Percentiles rank a stretch among this genome's conserved stretches.
These are phyloP conservation scores for Caerostris darwini DNA, from an alignment of 1,140 invertebrate genomes.

Conservation along the genomic window DNA sequence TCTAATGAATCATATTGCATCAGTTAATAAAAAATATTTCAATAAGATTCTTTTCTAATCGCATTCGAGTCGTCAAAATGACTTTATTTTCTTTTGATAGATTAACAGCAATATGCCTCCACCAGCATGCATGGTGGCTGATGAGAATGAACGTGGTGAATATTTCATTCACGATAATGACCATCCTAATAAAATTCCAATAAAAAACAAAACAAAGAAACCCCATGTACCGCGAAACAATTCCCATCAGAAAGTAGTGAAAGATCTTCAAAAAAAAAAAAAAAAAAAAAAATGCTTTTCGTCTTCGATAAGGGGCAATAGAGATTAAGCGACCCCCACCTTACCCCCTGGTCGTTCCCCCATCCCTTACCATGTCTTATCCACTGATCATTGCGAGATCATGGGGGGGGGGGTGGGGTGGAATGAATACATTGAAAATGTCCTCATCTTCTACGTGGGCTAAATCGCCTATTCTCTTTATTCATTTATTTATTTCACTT, in stretches of 20 bases:
- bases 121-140: too few species aligned
- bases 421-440: conserved; percentile 56
- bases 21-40: too few species aligned
- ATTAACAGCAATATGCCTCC: too few species aligned
- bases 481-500: conserved; percentile 10
- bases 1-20: too few species aligned
- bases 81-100: too few species aligned
- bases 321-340: conserved; percentile 29
- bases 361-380: conserved; percentile 36
- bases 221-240: background rate
- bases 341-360: too few species aligned
- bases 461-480: conserved; percentile 18
- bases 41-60: too few species aligned
- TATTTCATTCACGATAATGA: background rate
- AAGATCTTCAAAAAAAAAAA: background rate
- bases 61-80: too few species aligned
- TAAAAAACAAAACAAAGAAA: background rate
- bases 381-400: conserved; percentile 41
- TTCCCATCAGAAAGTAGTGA: conserved; percentile 20
- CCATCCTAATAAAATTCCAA: background rate
- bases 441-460: conserved; percentile 58
- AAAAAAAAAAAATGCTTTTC: background rate
- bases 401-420: background rate
- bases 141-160: too few species aligned
- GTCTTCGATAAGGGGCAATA: conserved; percentile 41